These are phyloP conservation scores for Drosophila insularis DNA, from an alignment of 1,140 invertebrate genomes.

Conservation along the genomic window DNA sequence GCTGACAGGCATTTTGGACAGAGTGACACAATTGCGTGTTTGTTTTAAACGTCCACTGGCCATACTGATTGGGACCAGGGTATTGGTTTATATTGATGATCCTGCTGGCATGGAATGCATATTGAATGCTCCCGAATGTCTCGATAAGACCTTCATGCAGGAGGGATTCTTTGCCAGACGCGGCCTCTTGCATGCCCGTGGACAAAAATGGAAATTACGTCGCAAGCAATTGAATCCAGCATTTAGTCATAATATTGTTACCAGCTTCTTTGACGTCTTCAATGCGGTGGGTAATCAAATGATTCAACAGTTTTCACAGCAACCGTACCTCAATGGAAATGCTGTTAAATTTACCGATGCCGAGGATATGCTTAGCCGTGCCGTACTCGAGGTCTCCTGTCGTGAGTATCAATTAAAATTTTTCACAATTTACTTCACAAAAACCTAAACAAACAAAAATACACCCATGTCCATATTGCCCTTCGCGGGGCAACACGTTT, in stretches of 20 bases:
- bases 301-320: constrained; percentile 51
- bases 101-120: constrained; percentile 70
- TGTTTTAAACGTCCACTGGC: constrained; percentile 63
- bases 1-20: constrained; percentile 62
- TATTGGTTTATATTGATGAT: constrained; percentile 73
- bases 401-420: constrained; percentile 49
- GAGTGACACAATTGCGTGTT: constrained; percentile 55
- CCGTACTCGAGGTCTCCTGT: constrained; percentile 75
- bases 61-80: constrained; percentile 64
- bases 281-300: constrained; percentile 73
- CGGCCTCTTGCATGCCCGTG: constrained; percentile 68
- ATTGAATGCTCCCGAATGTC: constrained; percentile 71
- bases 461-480: constrained; percentile 8
- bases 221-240: constrained; percentile 76
- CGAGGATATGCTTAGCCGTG: constrained; percentile 73
- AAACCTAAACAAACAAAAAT: neutral
- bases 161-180: constrained; percentile 74
- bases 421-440: neutral
- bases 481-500: constrained; percentile 54
- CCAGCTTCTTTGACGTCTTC: constrained; percentile 73
- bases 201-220: constrained; percentile 72
- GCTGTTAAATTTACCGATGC: constrained; percentile 61
- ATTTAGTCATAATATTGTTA: constrained; percentile 72
- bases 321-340: constrained; percentile 45
- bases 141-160: constrained; percentile 76